phyloP scores from a whole-genome alignment of 2,888 invertebrate species.

The Chloroclysta siterata region DNA sequence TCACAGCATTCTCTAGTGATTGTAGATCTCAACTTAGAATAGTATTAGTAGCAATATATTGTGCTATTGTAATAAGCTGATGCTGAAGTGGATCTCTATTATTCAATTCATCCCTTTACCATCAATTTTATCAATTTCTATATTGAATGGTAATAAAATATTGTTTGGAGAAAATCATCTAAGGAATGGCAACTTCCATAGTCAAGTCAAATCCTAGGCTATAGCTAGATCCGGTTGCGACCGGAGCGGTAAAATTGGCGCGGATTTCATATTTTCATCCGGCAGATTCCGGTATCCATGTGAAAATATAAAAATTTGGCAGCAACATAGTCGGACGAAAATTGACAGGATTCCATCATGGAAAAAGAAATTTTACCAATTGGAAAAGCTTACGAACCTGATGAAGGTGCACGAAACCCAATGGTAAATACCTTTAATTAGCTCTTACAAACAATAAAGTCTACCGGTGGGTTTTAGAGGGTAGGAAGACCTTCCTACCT shows the following conservation, averaged over 20 bases:
- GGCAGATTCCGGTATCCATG: neutral
- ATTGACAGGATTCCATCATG: conserved; percentile 45
- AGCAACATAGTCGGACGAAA: conserved; percentile 10
- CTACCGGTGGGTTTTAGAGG: neutral
- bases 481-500: neutral
- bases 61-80: no score
- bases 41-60: no score
- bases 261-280: conserved; percentile 15
- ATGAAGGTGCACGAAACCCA: conserved; percentile 67
- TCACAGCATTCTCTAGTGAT: no score
- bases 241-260: conserved; percentile 12
- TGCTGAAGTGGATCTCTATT: no score
- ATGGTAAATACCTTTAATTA: conserved; percentile 42
- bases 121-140: no score
- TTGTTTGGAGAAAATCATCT: no score
- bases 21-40: no score
- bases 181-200: conserved; percentile 11
- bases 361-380: conserved; percentile 61
- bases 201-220: conserved; percentile 1
- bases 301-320: conserved; percentile 3
- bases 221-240: conserved; percentile 12
- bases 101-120: no score
- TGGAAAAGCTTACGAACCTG: conserved; percentile 65
- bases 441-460: no score
- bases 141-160: no score